A percentile compares a stretch with the other conserved stretches of the same genome.
phyloP scores from a whole-genome alignment of 2,888 invertebrate genomes.

The Dorcus hopei region DNA sequence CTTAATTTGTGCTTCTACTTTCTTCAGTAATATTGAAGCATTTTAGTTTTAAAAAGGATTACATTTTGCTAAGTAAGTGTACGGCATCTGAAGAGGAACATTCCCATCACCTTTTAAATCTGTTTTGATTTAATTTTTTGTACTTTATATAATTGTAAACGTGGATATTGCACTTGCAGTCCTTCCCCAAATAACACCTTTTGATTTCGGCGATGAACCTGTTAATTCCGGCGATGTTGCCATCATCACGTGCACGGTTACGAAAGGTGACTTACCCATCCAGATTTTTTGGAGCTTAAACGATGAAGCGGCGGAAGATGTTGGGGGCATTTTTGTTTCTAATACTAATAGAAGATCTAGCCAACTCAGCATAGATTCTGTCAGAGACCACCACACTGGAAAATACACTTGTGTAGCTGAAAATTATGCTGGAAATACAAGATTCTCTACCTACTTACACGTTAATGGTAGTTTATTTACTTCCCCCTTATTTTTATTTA shows the following conservation, averaged over 20 bases:
- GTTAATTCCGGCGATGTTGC: constrained; percentile 66
- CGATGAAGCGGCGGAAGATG: constrained; percentile 59
- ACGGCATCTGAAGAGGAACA: no score
- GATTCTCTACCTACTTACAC: constrained; percentile 62
- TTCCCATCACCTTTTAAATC: no score
- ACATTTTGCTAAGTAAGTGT: no score
- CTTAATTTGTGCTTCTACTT: no score
- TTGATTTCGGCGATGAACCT: constrained; percentile 56
- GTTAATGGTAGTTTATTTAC: constrained; percentile 64
- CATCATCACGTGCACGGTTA: constrained; percentile 65
- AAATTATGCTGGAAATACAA: constrained; percentile 66
- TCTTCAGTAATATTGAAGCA: no score
- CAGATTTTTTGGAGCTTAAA: constrained; percentile 75
- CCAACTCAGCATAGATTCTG: constrained; percentile 62
- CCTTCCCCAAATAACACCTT: constrained; percentile 57
- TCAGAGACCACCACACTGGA: constrained; percentile 71
- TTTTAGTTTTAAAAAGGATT: no score
- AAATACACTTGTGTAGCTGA: constrained; percentile 71
- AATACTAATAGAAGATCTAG: constrained; percentile 53
- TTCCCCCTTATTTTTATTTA: no score
- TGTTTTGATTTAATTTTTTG: no score
- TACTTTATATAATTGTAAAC: no score
- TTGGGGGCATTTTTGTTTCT: constrained; percentile 51
- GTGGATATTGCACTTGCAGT: constrained; percentile 31
- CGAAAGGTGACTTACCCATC: constrained; percentile 71